Conservation (phyloP, 2,797 vertebrate species). For the Chiropotes sagulatus region DNA sequence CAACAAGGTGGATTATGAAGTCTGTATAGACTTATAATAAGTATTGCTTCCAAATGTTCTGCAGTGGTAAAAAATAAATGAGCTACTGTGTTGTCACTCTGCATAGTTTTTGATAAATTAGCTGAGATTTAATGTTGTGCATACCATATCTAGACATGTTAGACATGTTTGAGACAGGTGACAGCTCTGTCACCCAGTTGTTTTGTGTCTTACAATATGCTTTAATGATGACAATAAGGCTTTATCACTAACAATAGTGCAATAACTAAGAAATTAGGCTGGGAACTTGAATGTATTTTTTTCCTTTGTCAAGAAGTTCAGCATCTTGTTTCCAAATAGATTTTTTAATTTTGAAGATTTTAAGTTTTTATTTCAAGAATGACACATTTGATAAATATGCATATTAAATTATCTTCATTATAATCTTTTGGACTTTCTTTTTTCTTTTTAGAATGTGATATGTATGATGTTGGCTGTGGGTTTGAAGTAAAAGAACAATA, state of each 20-base stretch:
- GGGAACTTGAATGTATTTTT: not conserved
- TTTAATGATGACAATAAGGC: not conserved
- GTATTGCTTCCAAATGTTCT: not conserved
- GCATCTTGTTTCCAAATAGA: not conserved
- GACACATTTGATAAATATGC: not conserved
- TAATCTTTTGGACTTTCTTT: not conserved
- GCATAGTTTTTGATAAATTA: not conserved
- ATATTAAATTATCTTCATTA: conserved; percentile 17
- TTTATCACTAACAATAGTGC: not conserved
- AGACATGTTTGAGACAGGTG: too few relatives aligned
- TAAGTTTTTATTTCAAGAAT: conserved; percentile 11
- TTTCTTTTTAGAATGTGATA: not conserved
- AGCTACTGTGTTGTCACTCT: not conserved
- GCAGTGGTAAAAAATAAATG: not conserved
- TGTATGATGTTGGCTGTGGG: too few relatives aligned
- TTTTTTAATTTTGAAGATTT: not conserved
- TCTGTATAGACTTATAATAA: not conserved
- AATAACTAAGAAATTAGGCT: not conserved
- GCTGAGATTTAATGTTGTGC: not conserved
- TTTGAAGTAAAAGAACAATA: too few relatives aligned
- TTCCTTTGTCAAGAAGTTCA: not conserved
- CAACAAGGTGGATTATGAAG: not conserved
- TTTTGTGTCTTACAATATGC: not conserved
- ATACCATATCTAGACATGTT: not conserved
- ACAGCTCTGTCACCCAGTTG: not conserved